A percentile compares a stretch with the other conserved stretches of the same genome.
Evolutionary conservation across 2,113 vertebrate species (phyloP).

Genomic region (Furnarius figulus): DNA sequence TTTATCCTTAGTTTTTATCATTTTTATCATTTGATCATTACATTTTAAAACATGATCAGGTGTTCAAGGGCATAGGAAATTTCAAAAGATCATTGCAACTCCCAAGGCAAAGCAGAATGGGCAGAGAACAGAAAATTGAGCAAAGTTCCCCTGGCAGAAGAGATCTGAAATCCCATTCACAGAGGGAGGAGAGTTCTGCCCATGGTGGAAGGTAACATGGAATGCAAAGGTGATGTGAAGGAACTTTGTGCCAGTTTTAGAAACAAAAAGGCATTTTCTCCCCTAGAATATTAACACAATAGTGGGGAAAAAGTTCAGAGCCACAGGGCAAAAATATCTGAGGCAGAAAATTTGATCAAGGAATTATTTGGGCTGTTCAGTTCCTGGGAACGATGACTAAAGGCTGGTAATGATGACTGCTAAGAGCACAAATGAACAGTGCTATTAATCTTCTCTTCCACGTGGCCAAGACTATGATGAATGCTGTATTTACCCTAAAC

Average conservation of each 20-base stretch:
- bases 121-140: background rate
- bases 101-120: background rate
- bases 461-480: background rate
- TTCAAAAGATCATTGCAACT: background rate
- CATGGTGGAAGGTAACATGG: accelerated
- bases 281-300: background rate
- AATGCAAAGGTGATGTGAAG: background rate
- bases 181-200: background rate
- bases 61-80: background rate
- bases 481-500: background rate
- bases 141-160: background rate
- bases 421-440: background rate
- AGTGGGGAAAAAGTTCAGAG: background rate
- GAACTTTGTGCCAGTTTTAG: background rate
- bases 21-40: background rate
- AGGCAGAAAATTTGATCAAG: background rate
- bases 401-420: background rate
- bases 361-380: background rate
- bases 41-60: background rate
- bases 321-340: background rate
- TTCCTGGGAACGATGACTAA: background rate
- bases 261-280: background rate
- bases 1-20: background rate
- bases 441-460: background rate
- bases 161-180: background rate